Evolutionary conservation across 2,113 vertebrate species (phyloP), one percentile per base, ranked within the genome.

Genomic region (Vidua macroura): DNA sequence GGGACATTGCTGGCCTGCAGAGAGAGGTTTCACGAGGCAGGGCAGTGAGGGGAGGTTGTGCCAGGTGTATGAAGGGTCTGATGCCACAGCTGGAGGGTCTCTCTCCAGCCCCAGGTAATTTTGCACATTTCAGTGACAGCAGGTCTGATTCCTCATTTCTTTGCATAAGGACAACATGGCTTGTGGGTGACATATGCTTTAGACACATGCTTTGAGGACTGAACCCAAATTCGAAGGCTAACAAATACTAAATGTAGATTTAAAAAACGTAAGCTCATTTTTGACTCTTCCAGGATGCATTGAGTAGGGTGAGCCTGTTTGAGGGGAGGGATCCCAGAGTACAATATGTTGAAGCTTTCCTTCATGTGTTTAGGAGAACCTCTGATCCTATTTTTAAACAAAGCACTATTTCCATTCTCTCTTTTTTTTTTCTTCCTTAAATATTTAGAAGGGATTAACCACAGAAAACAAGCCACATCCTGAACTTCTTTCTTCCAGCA

Each of bases 391-490:
- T 78, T 93, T 83, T 92, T 68, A 88, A 93, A 82, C 44, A 77
- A 93, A 92, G 27, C 48, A 72, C 18, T 25, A 48, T 81, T 95
- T 92, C 68, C 51, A 39, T 55, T 90, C 55, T 28, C 31, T 21
- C 27, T 81, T 4, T 31, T 27, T 31, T 27, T 49, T n/a, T 44
- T 37, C 4, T 30, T 27, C 63, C 63, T 90, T 79, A 82, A 92
- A 75, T 93, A 78, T 93, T 90, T 83, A 94, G 82, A 88, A 66
- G 37, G 18, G 31, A 92, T 92, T 92, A 93, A 67, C 53, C 82
- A 66, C 55, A 83, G 30, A 94, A 92, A 66, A 83, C 15, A 85
- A 83, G 44, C 37, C 56, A 88, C 80, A 83, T 90, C 68, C 48
- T 86, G 78, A 83, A 52, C 19, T 33, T 49, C 11, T 44, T 79